Base-by-base conservation (phyloP, 1,140 invertebrate species). In the Pseudomyrmex dendroicus region DNA sequence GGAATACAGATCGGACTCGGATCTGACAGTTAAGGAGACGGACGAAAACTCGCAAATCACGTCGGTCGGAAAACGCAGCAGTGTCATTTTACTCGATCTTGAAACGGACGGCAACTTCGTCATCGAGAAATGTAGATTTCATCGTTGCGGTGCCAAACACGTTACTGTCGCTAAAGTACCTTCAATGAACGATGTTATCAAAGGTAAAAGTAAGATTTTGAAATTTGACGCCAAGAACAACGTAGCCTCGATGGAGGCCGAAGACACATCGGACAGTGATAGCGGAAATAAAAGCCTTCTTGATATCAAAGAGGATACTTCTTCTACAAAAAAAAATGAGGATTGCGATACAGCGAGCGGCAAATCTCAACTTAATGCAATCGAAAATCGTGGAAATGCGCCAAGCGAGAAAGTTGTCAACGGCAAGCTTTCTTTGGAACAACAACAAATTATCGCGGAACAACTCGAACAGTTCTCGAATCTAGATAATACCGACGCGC, bases 401-500 rank as follows among this genome's bases (percentile, higher is more conserved):
- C 50, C 25, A 54, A 10, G 2, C n/a, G 35, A 1, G n/a, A 44
- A 46, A 44, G 17, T n/a, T 46, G 61, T 12, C 12, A 20, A 20
- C 20, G 20, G 20, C 20, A 22, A 48, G 44, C 88, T 96, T 63
- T 95, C 95, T 0, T 91, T 95, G 1, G 93, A 94, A 5, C 95
- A 96, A 90, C 95, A 95, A 5, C 94, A 94, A 85, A 94, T 95
- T 50, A 95, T 96, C 44, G 92, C 95, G 2, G 94, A 95, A 76
- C 95, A 96, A 74, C 89, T 96, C 3, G 94, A 96, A 72, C 95
- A 96, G 76, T 96, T 95, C 91, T 95, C 94, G 0, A 95, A 95
- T 85, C 93, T 95, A 59, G 95, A 94, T 68, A 92, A 93, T 25
- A 64, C 72, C 0, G 77, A 91, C n/a, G 92, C 92, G 1, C 91